phyloP scores from a whole-genome alignment of 2,113 vertebrate species.

The Hylia prasina region DNA sequence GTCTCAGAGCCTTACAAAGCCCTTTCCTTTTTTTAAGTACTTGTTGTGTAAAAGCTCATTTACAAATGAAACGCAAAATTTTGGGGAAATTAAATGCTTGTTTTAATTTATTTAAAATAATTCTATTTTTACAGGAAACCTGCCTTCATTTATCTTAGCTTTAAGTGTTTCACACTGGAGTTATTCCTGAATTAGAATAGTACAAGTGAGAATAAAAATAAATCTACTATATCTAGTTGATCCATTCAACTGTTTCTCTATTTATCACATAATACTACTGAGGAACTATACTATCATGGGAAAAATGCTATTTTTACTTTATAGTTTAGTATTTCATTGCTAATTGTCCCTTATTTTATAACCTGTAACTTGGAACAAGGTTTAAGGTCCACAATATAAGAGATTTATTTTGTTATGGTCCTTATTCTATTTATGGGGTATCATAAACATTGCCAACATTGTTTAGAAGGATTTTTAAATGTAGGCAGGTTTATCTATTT shows the following conservation, averaged over 20 bases:
- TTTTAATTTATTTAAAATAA: background rate
- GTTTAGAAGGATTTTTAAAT: background rate
- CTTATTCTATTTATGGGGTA: background rate
- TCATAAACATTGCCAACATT: background rate
- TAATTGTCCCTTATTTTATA: constrained; percentile 6
- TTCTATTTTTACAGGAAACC: background rate
- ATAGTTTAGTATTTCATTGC: background rate
- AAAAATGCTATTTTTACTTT: background rate
- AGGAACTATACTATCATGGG: background rate
- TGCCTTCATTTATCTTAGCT: background rate
- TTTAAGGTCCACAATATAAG: background rate
- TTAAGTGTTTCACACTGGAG: background rate
- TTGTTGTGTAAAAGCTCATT: background rate
- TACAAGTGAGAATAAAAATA: background rate
- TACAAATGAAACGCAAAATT: background rate
- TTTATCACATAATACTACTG: background rate
- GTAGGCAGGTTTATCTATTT: background rate
- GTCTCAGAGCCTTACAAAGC: background rate
- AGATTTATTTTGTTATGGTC: background rate
- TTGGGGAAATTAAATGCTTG: background rate
- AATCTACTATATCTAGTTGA: background rate
- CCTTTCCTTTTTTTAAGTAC: background rate
- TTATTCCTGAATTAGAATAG: background rate
- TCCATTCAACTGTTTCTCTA: background rate
- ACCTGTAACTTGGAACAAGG: background rate